phyloP scores from a whole-genome alignment of 2,113 vertebrate species.

The western clawed frog (Xenopus tropicalis) region DNA sequence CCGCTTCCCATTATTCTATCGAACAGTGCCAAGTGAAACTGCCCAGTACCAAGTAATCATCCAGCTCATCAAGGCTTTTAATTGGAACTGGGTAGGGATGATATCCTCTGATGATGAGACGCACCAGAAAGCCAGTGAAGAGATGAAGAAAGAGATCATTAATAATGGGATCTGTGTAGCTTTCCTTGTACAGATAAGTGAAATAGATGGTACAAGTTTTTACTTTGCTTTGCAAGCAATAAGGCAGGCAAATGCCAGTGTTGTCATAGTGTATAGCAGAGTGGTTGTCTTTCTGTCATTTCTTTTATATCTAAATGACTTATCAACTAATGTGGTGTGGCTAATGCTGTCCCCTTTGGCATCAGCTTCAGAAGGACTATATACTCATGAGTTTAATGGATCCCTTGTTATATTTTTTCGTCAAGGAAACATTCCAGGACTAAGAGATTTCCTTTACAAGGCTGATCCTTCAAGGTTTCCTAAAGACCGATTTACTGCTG shows the following conservation, averaged over 20 bases:
- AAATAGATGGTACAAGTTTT: neutral
- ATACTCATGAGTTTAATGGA: neutral
- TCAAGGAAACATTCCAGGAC: neutral
- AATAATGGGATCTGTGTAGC: neutral
- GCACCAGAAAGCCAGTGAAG: neutral
- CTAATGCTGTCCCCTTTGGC: too few relatives aligned
- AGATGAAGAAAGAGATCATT: neutral
- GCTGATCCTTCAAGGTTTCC: neutral
- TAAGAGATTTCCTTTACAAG: neutral
- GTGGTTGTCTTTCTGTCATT: too few relatives aligned
- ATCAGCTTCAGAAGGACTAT: neutral
- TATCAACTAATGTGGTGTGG: neutral
- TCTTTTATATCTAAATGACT: neutral
- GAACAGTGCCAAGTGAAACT: neutral
- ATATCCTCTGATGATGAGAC: neutral
- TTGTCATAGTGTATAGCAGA: neutral
- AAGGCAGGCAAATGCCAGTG: neutral
- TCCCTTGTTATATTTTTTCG: neutral
- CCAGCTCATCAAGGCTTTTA: neutral
- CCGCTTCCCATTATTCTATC: neutral
- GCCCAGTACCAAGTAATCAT: constrained; percentile 1
- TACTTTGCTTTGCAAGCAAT: neutral
- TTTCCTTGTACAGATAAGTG: neutral
- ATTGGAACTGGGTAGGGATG: constrained; percentile 5
- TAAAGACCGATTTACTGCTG: neutral